Base-by-base conservation (phyloP, 1,140 invertebrate species). In the Calliphora vicina region DNA sequence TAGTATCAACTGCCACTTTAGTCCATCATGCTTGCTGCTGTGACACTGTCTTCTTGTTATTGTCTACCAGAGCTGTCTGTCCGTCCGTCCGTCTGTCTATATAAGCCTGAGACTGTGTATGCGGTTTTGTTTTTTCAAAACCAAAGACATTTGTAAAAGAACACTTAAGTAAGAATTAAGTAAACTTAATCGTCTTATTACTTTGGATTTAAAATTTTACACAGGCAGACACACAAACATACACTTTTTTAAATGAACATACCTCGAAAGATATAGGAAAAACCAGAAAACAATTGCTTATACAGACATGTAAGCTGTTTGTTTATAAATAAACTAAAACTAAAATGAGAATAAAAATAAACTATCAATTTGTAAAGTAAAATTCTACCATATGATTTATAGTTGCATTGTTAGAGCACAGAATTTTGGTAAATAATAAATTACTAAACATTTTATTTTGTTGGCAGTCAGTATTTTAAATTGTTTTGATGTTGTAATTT, bases 101-200 rank as follows among this genome's bases (percentile, higher is more conserved):
- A 10, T 35, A 35, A 35, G 35, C 10, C 10, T 35, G 10, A 2
- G 35, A 8, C 5, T 5, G 12, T 57, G 50, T 57, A n/a, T 57
- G 50, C 50, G 27, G 6, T 35, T 17, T 42, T 42, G 27, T 29
- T 76, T 76, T 35, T 42, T n/a, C 15, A 35, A 76, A 76, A 76
- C 73, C 73, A 76, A 35, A 76, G 73, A 76, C 29, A 76, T 76
- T 76, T 76, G 73, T 76, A 35, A 57, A 57, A 76, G 73, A 13
- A 76, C 35, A 76, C 35, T 76, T 35, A 76, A 76, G 27, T 35
- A 76, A 76, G 73, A 29, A 76, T 76, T 76, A 76, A 76, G 73
- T 76, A 20, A n/a, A 42, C 29, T 76, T 76, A 76, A 76, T 76
- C 73, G 29, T 35, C 73, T 76, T 76, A 76, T 76, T 76, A 76